phyloP scores from a whole-genome alignment of 2,113 vertebrate genomes.

The Hoplias malabaricus region DNA sequence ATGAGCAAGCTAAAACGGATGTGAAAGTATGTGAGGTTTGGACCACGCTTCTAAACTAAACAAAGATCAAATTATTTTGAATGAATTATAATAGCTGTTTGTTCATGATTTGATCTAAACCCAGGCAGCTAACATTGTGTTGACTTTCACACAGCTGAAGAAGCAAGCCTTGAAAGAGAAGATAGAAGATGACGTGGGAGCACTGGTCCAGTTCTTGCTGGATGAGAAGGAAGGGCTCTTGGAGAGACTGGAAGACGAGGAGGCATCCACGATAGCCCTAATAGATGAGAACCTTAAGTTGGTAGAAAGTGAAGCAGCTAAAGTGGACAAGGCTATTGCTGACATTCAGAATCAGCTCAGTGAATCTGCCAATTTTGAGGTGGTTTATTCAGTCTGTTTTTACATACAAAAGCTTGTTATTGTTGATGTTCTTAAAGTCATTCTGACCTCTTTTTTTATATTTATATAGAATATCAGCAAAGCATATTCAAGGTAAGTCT shows the following conservation, averaged over 20 bases:
- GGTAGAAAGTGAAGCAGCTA: conserved; percentile 56
- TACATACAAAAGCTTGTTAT: not conserved
- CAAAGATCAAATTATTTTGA: not conserved
- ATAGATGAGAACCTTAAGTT: conserved; percentile 71
- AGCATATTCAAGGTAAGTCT: conserved; percentile 69
- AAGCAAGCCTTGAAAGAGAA: conserved; percentile 74
- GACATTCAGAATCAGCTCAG: conserved; percentile 67
- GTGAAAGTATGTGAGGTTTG: conserved; percentile 58
- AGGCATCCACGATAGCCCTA: conserved; percentile 60
- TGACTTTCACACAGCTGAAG: conserved; percentile 61
- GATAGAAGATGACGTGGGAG: conserved; percentile 74
- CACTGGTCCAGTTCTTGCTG: conserved; percentile 75
- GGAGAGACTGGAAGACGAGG: conserved; percentile 71
- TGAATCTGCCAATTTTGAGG: conserved; percentile 70
- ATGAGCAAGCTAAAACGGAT: conserved; percentile 69
- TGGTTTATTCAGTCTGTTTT: not conserved
- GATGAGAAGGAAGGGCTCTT: conserved; percentile 75
- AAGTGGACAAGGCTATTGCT: conserved; percentile 63
- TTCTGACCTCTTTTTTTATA: not conserved
- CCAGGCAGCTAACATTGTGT: not conserved
- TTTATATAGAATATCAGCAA: conserved; percentile 66
- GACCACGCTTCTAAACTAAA: not conserved
- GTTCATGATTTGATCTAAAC: not conserved
- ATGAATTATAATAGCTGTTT: not conserved
- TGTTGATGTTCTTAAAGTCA: not conserved